Evolutionary conservation across 30 jellyfish, hydroid and myxozoan genomes (phyloP).

Genomic region (Hydractinia symbiolongicarpus): DNA sequence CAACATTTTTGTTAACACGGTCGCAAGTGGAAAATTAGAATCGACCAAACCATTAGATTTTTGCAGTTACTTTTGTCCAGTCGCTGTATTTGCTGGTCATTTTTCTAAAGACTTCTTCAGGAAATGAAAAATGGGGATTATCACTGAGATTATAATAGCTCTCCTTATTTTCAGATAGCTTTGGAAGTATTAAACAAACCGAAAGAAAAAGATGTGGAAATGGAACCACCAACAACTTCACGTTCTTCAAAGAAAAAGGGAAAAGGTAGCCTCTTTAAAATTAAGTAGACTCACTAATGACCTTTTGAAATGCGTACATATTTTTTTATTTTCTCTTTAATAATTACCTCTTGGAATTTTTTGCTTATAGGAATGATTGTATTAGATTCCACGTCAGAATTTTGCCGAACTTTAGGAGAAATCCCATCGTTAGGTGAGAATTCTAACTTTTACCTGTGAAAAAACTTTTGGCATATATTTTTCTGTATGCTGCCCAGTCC

Average conservation of each 20-base stretch:
- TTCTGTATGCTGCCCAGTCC: too few species aligned
- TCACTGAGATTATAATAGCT: too few species aligned
- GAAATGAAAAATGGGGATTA: too few species aligned
- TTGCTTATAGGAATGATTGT: slow-evolving; percentile 61
- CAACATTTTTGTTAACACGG: too few species aligned
- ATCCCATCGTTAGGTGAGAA: slow-evolving; percentile 54
- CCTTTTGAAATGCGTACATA: not conserved
- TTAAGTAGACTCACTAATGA: not conserved
- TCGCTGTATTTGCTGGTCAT: too few species aligned
- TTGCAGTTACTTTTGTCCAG: too few species aligned
- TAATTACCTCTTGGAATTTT: not conserved
- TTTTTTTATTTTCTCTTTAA: not conserved
- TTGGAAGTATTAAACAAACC: slow-evolving; percentile 3
- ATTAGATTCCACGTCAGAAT: slow-evolving; percentile 94
- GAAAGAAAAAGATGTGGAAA: not conserved
- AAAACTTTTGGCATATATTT: too few species aligned
- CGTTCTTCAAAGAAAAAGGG: not conserved
- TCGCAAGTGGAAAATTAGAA: too few species aligned
- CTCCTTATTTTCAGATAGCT: not conserved
- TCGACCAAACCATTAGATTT: too few species aligned
- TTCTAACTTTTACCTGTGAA: too few species aligned
- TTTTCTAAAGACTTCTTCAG: too few species aligned
- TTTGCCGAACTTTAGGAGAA: slow-evolving; percentile 95
- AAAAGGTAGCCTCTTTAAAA: not conserved
- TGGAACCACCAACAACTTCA: not conserved